These are phyloP conservation scores for Microdon myrmicae DNA, from an alignment of 2,888 invertebrate genomes.

Conservation along the genomic window DNA sequence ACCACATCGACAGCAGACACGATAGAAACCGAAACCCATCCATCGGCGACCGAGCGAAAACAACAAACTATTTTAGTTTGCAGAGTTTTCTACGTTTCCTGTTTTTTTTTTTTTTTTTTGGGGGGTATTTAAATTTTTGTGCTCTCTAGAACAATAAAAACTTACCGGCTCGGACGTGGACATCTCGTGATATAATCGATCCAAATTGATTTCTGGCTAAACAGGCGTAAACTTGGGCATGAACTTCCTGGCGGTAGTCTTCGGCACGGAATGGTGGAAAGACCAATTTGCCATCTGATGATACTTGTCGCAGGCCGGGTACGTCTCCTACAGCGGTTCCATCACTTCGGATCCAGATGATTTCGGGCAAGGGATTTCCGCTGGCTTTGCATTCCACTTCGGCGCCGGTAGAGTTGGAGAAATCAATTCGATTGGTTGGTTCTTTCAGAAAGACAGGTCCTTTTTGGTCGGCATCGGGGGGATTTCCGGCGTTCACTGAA, in stretches of 20 bases:
- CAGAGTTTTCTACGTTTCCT: constrained; percentile 29
- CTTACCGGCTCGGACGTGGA: constrained; percentile 94
- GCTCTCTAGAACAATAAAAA: constrained; percentile 59
- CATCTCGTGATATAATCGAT: constrained; percentile 89
- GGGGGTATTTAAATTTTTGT: too few relatives aligned
- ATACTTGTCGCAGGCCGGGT: constrained; percentile 85
- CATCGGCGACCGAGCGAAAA: not conserved
- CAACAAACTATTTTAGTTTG: too few relatives aligned
- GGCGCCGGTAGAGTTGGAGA: constrained; percentile 93
- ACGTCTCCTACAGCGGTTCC: constrained; percentile 92
- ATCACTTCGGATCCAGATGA: constrained; percentile 92
- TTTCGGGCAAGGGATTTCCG: constrained; percentile 89
- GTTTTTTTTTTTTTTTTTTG: constrained; percentile 17
- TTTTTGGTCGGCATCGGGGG: constrained; percentile 78
- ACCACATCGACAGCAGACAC: constrained; percentile 16
- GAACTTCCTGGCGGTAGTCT: constrained; percentile 92
- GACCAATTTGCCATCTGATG: constrained; percentile 91
- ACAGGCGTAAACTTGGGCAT: constrained; percentile 94
- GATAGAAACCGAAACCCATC: not conserved
- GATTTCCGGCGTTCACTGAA: constrained; percentile 59
- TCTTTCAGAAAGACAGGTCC: constrained; percentile 93
- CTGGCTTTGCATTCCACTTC: constrained; percentile 92
- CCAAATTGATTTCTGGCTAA: constrained; percentile 90
- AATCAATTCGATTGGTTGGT: constrained; percentile 90
- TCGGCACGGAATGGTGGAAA: constrained; percentile 95